Base-by-base conservation (phyloP, 2,113 vertebrate species). In the Stigmatopora nigra region DNA sequence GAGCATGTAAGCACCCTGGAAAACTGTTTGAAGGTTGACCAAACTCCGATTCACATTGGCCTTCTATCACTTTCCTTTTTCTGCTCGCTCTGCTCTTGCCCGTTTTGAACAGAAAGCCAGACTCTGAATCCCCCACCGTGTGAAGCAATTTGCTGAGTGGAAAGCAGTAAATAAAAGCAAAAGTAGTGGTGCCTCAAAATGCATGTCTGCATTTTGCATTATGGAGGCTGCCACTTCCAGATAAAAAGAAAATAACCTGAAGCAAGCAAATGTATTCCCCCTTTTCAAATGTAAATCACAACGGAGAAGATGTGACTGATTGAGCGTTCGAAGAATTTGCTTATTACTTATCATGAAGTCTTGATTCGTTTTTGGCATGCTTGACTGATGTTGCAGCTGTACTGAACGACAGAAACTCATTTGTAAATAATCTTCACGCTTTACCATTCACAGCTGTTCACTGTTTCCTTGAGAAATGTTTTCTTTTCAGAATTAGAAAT, bases 1-100 rank as follows among this genome's bases (percentile, higher is more conserved):
- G 77, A 64, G 72, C 77, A 76, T 82, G 87, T 83, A 81, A 84
- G 80, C 80, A 71, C 70, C 77, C 81, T 64, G 75, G 57, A 84
- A 82, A 80, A 83, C 70, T 14, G 71, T 86, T 85, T 86, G 82
- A 88, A 87, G 84, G 73, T 41, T 78, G 82, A 88, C 84, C 83
- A 86, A 86, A 82, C 74, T 83, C 76, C 78, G 75, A 78, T 81
- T 79, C 61, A 87, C 76, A 86, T 67, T 79, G 76, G 74, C 65
- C 78, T 58, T 81, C 71, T 72, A 71, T 58, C 73, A 60, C 63
- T 65, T 53, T 22, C 55, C 49, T 5, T 22, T 20, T 31, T 56
- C 61, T 20, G 56, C 67, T 46, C 66, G 49, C 59, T 61, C 61
- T 47, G 46, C 60, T 7, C 31, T 71, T 22, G 44, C 70, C 66